Base-by-base conservation (phyloP, 2,888 invertebrate species). In the Habrosyne pyritoides region DNA sequence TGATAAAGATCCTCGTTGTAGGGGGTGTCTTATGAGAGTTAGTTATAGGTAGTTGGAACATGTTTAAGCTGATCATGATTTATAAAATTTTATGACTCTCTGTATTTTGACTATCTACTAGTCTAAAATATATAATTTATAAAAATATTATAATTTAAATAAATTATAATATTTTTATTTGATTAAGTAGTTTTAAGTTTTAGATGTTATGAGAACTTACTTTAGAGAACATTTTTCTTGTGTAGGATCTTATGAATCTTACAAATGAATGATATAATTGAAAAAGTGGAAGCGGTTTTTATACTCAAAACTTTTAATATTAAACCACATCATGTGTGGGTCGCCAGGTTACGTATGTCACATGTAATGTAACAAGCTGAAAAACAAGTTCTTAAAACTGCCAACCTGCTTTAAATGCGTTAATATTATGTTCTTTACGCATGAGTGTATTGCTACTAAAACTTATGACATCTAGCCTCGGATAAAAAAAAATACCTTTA, bases 151-250 rank as follows among this genome's bases (percentile, higher is more conserved):
- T n/a, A n/a, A n/a, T n/a, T n/a, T n/a, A n/a, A n/a, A n/a, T n/a
- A n/a, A n/a, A n/a, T n/a, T n/a, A n/a, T n/a, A n/a, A n/a, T n/a
- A n/a, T n/a, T n/a, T 24, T 24, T 24, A 24, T 24, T 24, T 24
- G 24, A 7, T 24, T 24, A 1, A 1, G 12, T n/a, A n/a, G 2
- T 33, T 33, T 0, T 1, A 0, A 2, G 33, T 1, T n/a, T n/a
- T 12, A 33, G 3, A 33, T 12, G 12, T n/a, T 33, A 1, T n/a
- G 24, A 5, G 7, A 36, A 73, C 81, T 80, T 59, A 85, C 85
- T 78, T 80, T 82, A 30, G 66, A 73, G 58, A 77, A 73, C 84
- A 86, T 85, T 52, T 75, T 78, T 61, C 50, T 61, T 56, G 60
- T 61, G 60, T 73, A 67, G 69, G 67, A 65, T 69, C 60, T 64